These are phyloP conservation scores for Pheosia gnoma DNA, from an alignment of 2,888 invertebrate species.

Conservation along the genomic window DNA sequence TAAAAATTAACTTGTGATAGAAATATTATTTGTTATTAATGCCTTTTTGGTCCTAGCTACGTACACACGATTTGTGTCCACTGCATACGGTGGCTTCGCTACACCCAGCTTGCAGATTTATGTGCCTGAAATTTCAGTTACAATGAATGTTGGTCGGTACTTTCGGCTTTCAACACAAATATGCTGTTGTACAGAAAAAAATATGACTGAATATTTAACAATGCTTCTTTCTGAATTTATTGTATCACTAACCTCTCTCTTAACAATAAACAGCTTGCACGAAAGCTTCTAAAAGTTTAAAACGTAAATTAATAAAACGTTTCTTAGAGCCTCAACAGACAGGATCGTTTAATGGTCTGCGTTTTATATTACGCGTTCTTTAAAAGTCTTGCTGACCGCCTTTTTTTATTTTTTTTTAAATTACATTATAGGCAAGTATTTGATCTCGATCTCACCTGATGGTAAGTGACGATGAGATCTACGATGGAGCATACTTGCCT, in stretches of 20 bases:
- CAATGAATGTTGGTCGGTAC: slow-evolving; percentile 35
- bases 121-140: slow-evolving; percentile 42
- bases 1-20: neutral
- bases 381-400: no score
- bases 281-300: no score
- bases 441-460: no score
- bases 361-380: no score
- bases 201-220: neutral
- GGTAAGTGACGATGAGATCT: no score
- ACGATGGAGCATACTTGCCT: no score
- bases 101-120: slow-evolving; percentile 36
- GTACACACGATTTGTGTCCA: slow-evolving; percentile 40
- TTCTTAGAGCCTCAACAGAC: no score
- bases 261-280: no score
- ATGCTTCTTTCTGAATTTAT: neutral
- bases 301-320: no score
- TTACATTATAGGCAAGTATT: no score
- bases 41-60: slow-evolving; percentile 27
- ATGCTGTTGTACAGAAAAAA: neutral
- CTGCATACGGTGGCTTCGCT: slow-evolving; percentile 40
- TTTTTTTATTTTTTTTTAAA: no score
- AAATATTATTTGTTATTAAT: slow-evolving; percentile 29
- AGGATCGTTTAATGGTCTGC: no score
- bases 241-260: neutral
- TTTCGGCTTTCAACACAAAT: slow-evolving; percentile 28